Evolutionary conservation across 2,888 invertebrate genomes (phyloP).

Genomic region (Deladenus siricidicola): DNA sequence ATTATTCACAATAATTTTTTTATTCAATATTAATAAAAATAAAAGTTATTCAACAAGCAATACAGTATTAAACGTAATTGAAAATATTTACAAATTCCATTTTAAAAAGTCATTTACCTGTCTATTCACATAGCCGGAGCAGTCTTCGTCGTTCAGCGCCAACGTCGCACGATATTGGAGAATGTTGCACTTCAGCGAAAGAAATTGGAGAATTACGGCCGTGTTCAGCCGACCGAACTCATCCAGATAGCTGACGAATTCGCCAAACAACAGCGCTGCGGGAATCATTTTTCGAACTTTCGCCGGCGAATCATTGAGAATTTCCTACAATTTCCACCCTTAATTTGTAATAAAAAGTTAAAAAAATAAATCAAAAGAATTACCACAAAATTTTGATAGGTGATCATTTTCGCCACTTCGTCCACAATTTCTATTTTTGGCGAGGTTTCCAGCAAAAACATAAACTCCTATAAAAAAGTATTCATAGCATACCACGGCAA

Average conservation of each 20-base stretch:
- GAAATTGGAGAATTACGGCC: slow-evolving; percentile 4
- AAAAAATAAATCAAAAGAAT: background rate
- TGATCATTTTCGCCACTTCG: slow-evolving; percentile 2
- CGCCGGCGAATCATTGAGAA: slow-evolving; percentile 1
- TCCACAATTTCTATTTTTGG: slow-evolving; percentile 7
- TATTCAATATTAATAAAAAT: too few relatives aligned
- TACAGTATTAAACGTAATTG: too few relatives aligned
- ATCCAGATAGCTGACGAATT: background rate
- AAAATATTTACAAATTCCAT: too few relatives aligned
- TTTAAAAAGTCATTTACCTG: slow-evolving; percentile 7
- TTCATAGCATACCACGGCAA: too few relatives aligned
- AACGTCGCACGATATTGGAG: slow-evolving; percentile 9
- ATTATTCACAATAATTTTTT: background rate
- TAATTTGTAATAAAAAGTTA: background rate
- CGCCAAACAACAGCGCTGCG: slow-evolving; percentile 9
- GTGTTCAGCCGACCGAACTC: slow-evolving; percentile 8
- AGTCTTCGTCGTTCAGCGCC: slow-evolving; percentile 10
- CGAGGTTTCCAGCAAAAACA: background rate
- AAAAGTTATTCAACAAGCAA: too few relatives aligned
- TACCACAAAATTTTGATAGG: slow-evolving; percentile 1
- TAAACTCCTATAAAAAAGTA: slow-evolving; percentile 7
- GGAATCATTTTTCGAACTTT: slow-evolving; percentile 2
- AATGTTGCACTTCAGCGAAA: slow-evolving; percentile 7
- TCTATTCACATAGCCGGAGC: slow-evolving; percentile 10
- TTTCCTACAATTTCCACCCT: background rate